phyloP scores from a whole-genome alignment of 2,113 vertebrate genomes.

The Gasterosteus aculeatus region DNA sequence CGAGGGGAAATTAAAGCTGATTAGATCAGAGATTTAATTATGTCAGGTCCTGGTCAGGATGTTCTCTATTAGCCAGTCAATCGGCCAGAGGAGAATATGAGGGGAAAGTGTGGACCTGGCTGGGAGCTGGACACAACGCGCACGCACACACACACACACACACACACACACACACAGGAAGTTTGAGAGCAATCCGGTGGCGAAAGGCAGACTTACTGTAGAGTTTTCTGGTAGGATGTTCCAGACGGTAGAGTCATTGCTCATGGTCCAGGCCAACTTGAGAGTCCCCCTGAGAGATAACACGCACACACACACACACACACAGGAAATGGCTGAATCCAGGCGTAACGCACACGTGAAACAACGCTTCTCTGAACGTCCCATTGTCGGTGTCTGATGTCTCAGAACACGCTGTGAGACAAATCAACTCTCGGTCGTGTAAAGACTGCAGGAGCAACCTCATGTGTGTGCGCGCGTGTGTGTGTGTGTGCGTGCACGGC shows the following conservation, averaged over 20 bases:
- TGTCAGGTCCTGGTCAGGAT: constrained; percentile 79
- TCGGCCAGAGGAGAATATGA: constrained; percentile 51
- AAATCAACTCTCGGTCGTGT: constrained; percentile 12
- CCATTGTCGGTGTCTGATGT: neutral
- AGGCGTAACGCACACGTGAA: neutral
- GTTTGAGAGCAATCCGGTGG: constrained; percentile 45
- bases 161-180: constrained; percentile 47
- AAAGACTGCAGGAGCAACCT: constrained; percentile 24
- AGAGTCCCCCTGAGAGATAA: constrained; percentile 78
- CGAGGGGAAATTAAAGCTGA: constrained; percentile 74
- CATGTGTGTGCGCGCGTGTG: constrained; percentile 12
- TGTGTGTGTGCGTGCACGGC: neutral
- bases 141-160: constrained; percentile 36
- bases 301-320: constrained; percentile 54
- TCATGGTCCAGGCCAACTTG: constrained; percentile 89
- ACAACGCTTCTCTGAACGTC: neutral
- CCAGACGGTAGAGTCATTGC: constrained; percentile 90
- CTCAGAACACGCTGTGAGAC: neutral
- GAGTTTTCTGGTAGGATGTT: constrained; percentile 87
- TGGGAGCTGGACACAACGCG: constrained; percentile 4
- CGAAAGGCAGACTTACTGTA: constrained; percentile 85
- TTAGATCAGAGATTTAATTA: constrained; percentile 79
- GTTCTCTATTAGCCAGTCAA: constrained; percentile 79
- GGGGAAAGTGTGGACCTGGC: constrained; percentile 46
- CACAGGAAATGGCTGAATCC: constrained; percentile 57